phyloP scores from a whole-genome alignment of 1,140 invertebrate species.

The Halesus radiatus region DNA sequence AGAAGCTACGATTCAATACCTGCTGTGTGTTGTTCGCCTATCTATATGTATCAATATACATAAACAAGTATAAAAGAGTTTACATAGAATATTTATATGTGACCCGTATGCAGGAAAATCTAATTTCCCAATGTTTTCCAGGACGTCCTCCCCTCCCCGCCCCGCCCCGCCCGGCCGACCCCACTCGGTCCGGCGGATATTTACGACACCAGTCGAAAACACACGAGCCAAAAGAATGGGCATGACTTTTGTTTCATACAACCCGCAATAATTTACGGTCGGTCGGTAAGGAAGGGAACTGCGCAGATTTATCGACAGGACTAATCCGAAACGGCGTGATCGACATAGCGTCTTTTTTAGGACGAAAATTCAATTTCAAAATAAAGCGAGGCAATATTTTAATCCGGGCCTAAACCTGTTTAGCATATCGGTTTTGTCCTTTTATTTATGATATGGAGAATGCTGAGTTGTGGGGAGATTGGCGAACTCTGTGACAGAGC shows the following conservation, averaged over 20 bases:
- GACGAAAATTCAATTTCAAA: slow-evolving; percentile 22
- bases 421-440: too few relatives aligned
- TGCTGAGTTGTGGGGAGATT: too few relatives aligned
- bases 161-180: background rate
- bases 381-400: background rate
- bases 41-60: too few relatives aligned
- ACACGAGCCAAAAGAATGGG: slow-evolving; percentile 35
- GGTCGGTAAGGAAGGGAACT: slow-evolving; percentile 27
- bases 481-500: too few relatives aligned
- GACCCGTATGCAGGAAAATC: slow-evolving; percentile 5
- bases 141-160: background rate
- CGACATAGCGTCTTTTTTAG: slow-evolving; percentile 26
- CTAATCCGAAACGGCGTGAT: slow-evolving; percentile 26
- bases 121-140: slow-evolving; percentile 24
- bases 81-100: slow-evolving; percentile 1
- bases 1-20: too few relatives aligned
- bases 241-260: slow-evolving; percentile 38
- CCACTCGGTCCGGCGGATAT: slow-evolving; percentile 17
- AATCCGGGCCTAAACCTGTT: background rate
- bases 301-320: slow-evolving; percentile 35
- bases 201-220: slow-evolving; percentile 35
- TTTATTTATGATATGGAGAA: too few relatives aligned
- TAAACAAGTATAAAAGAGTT: too few relatives aligned
- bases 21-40: too few relatives aligned
- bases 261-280: slow-evolving; percentile 26